phyloP scores from a whole-genome alignment of 2,888 invertebrate species.

The Polylopha cassiicola region DNA sequence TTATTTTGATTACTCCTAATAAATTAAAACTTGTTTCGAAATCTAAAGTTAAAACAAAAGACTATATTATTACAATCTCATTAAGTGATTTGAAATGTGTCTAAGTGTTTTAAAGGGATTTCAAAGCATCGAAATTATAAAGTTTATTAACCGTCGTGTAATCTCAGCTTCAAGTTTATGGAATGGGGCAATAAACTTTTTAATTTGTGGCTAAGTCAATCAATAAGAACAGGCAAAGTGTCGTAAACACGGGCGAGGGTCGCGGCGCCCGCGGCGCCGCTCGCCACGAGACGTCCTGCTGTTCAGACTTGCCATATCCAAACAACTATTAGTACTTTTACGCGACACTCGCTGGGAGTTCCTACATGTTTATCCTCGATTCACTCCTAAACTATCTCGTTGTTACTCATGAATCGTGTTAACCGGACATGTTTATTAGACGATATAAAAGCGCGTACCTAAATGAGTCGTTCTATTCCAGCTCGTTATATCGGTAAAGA shows the following conservation, averaged over 20 bases:
- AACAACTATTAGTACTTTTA: slow-evolving; percentile 66
- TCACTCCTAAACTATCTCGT: slow-evolving; percentile 69
- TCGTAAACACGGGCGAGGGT: slow-evolving; percentile 48
- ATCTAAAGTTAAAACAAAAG: slow-evolving; percentile 15
- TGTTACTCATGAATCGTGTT: slow-evolving; percentile 63
- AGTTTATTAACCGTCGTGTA: slow-evolving; percentile 23
- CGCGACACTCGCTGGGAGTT: slow-evolving; percentile 56
- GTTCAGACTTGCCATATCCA: slow-evolving; percentile 55
- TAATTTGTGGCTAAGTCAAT: slow-evolving; percentile 59
- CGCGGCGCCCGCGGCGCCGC: slow-evolving; percentile 43
- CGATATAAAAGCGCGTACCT: slow-evolving; percentile 41
- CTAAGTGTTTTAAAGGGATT: slow-evolving; percentile 11
- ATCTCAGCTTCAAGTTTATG: slow-evolving; percentile 27
- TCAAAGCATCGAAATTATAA: slow-evolving; percentile 19
- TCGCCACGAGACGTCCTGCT: slow-evolving; percentile 59
- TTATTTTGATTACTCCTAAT: not conserved
- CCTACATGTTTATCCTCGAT: slow-evolving; percentile 64
- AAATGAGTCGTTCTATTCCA: slow-evolving; percentile 44
- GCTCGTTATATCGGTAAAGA: slow-evolving; percentile 28
- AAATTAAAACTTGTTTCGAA: slow-evolving; percentile 5
- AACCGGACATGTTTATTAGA: slow-evolving; percentile 65
- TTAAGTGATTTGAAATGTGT: slow-evolving; percentile 16
- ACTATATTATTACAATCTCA: slow-evolving; percentile 11
- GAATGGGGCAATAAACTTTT: slow-evolving; percentile 45
- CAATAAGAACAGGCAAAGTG: slow-evolving; percentile 53